Conservation (phyloP, 2,888 invertebrate genomes). For the Eustalomyia histrio region DNA sequence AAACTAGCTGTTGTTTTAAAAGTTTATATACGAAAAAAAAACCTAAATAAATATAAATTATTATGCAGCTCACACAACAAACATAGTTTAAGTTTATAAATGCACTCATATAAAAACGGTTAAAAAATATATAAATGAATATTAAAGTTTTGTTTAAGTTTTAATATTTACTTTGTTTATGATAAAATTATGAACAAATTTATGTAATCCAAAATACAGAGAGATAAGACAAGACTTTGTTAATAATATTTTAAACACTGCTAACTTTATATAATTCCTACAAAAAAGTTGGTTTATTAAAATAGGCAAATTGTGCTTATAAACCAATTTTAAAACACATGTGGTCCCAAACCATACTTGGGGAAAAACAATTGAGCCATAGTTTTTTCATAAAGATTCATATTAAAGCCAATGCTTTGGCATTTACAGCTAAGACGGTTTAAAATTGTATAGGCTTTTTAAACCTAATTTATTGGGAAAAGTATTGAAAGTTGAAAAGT, state of each 20-base stretch:
- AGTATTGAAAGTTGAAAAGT: too few relatives aligned
- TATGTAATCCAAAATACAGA: slow-evolving; percentile 5
- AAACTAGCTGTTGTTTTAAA: slow-evolving; percentile 22
- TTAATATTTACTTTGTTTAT: not conserved
- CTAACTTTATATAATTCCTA: not conserved
- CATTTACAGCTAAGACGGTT: too few relatives aligned
- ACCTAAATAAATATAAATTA: slow-evolving; percentile 30
- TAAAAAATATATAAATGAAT: not conserved
- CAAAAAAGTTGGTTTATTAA: not conserved
- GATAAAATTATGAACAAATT: slow-evolving; percentile 10
- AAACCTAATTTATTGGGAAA: too few relatives aligned
- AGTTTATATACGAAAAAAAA: slow-evolving; percentile 15
- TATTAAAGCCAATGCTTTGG: too few relatives aligned
- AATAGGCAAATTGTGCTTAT: not conserved
- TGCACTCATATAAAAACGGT: not conserved
- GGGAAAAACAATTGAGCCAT: too few relatives aligned
- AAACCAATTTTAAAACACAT: slow-evolving; percentile 3
- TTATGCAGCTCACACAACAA: slow-evolving; percentile 21
- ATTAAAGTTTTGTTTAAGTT: not conserved
- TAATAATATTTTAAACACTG: not conserved
- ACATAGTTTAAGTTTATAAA: not conserved
- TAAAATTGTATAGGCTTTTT: too few relatives aligned
- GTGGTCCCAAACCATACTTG: too few relatives aligned
- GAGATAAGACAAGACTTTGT: not conserved
- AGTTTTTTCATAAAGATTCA: too few relatives aligned